These are phyloP conservation scores for Hydractinia symbiolongicarpus DNA, from an alignment of 30 jellyfish, hydroid and myxozoan genomes.

Conservation along the genomic window DNA sequence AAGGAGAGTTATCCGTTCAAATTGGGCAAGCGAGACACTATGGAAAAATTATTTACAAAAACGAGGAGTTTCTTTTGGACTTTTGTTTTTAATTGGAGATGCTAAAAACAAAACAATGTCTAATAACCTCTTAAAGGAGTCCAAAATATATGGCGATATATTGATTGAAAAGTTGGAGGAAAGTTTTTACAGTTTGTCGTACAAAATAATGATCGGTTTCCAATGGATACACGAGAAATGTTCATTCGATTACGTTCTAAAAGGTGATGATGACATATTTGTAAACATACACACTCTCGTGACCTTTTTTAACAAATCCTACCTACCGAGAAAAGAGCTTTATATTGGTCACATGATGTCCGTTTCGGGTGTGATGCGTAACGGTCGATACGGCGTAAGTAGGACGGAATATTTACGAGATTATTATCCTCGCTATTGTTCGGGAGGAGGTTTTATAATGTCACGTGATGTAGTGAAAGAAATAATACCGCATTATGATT, in stretches of 20 bases:
- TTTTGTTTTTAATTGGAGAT: constrained; percentile 9
- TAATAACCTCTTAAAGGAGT: neutral
- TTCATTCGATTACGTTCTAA: constrained; percentile 5
- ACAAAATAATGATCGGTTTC: constrained; percentile 16
- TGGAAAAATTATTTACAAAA: neutral
- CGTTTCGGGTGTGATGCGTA: constrained; percentile 11
- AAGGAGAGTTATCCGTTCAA: constrained; percentile 16
- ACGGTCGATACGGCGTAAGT: constrained; percentile 37
- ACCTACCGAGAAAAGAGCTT: constrained; percentile 8
- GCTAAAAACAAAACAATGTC: neutral
- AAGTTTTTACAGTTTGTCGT: constrained; percentile 13
- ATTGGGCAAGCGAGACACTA: constrained; percentile 10
- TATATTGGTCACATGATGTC: constrained; percentile 25
- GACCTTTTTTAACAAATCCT: neutral
- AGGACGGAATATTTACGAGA: constrained; percentile 18
- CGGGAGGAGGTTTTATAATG: constrained; percentile 34
- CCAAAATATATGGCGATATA: neutral
- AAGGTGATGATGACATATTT: constrained; percentile 34
- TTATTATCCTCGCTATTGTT: constrained; percentile 30
- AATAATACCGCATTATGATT: constrained; percentile 29
- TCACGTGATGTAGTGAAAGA: constrained; percentile 16
- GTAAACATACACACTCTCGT: constrained; percentile 19
- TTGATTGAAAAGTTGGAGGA: constrained; percentile 2
- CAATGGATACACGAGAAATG: constrained; percentile 19
- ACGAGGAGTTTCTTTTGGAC: constrained; percentile 7